phyloP scores from a whole-genome alignment of 2,888 invertebrate species.

The Prosapia bicincta region DNA sequence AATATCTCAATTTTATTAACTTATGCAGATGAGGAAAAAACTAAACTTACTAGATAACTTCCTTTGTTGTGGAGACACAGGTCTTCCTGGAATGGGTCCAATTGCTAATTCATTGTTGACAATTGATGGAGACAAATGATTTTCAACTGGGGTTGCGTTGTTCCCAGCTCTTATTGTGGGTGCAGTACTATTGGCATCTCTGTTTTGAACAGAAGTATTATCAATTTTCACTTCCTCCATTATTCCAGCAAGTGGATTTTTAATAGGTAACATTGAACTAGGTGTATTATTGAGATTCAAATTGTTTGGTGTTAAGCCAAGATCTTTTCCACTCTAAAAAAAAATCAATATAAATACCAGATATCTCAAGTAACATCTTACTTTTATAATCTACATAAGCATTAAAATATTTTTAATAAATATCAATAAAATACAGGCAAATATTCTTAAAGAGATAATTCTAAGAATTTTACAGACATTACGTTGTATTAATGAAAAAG shows the following conservation, averaged over 20 bases:
- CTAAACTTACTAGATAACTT: conserved; percentile 11
- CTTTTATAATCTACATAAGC: too few relatives aligned
- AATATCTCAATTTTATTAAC: too few relatives aligned
- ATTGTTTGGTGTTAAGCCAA: conserved; percentile 15
- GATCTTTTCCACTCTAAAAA: conserved; percentile 19
- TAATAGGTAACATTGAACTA: neutral
- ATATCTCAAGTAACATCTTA: neutral
- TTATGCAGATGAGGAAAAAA: too few relatives aligned
- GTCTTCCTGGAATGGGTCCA: neutral
- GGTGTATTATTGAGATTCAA: neutral
- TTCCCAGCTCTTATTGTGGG: neutral
- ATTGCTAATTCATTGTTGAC: neutral
- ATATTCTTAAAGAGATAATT: too few relatives aligned
- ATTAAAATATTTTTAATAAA: too few relatives aligned
- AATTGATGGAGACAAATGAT: neutral
- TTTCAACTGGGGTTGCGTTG: neutral
- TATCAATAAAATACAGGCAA: too few relatives aligned
- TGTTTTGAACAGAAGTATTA: neutral
- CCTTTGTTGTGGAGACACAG: neutral
- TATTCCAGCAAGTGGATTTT: neutral
- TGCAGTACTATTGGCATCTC: neutral
- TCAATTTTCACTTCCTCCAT: neutral
- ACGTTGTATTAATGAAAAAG: too few relatives aligned
- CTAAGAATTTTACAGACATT: too few relatives aligned
- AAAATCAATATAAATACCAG: neutral